Evolutionary conservation across 2,797 vertebrate genomes (phyloP).

Genomic region (Gambelia wislizenii): DNA sequence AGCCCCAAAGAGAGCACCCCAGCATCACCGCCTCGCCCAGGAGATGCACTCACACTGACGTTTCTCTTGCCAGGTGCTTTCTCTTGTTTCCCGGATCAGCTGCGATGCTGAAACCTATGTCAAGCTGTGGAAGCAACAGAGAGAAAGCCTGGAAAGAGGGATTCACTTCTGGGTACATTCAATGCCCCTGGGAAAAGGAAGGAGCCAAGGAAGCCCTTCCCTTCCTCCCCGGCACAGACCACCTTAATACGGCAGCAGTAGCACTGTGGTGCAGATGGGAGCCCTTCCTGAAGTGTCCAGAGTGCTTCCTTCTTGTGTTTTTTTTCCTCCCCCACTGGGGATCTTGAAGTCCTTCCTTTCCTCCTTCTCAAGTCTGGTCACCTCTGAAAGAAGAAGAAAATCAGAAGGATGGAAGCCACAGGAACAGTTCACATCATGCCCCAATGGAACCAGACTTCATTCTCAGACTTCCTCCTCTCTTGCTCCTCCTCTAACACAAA

Average conservation of each 20-base stretch:
- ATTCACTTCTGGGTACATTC: constrained; percentile 18
- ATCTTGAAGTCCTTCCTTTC: constrained; percentile 29
- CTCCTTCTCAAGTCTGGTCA: constrained; percentile 29
- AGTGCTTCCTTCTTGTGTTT: background rate
- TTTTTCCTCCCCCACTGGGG: background rate
- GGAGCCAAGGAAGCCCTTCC: background rate
- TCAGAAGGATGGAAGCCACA: constrained; percentile 19
- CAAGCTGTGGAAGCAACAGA: background rate
- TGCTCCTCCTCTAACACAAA: background rate
- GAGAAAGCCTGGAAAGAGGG: background rate
- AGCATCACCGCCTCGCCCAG: constrained; percentile 31
- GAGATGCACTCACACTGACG: background rate
- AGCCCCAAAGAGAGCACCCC: constrained; percentile 27
- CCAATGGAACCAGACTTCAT: background rate
- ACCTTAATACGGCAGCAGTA: background rate
- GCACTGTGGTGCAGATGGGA: background rate
- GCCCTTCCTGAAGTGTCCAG: background rate
- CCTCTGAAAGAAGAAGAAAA: constrained; percentile 65
- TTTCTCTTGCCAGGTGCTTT: background rate
- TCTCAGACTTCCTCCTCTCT: background rate
- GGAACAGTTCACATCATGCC: background rate
- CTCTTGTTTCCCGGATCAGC: background rate
- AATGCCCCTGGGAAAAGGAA: background rate
- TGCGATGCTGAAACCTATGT: background rate
- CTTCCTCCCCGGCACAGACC: background rate